These are phyloP conservation scores for Vicugna pacos DNA, from an alignment of 2,113 vertebrate genomes.

Conservation along the genomic window DNA sequence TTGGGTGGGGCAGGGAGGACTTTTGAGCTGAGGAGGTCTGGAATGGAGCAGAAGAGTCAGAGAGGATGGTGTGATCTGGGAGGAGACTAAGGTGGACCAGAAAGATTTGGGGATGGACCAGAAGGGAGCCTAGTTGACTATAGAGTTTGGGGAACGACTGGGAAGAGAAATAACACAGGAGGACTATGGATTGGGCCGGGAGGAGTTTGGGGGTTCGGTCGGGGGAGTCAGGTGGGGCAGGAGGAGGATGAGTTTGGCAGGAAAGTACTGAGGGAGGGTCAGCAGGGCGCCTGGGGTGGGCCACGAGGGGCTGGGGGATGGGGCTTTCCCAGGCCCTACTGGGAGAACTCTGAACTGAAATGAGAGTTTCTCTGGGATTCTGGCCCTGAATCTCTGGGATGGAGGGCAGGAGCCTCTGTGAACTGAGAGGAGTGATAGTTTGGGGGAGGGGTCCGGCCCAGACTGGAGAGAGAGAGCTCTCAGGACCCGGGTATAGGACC, in stretches of 20 bases:
- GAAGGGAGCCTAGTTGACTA: neutral
- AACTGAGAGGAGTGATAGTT: neutral
- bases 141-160: neutral
- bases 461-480: neutral
- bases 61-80: neutral
- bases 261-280: neutral
- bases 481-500: neutral
- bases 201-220: neutral
- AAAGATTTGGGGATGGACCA: neutral
- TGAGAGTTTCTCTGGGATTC: neutral
- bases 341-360: slow-evolving; percentile 22
- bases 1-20: neutral
- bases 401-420: neutral
- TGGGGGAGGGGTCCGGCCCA: neutral
- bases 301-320: neutral
- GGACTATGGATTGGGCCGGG: neutral
- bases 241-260: neutral
- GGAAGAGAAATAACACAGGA: neutral
- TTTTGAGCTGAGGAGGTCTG: neutral
- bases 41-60: neutral
- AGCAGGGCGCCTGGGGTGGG: neutral
- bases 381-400: neutral
- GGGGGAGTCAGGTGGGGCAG: neutral
- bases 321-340: neutral
- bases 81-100: neutral